Evolutionary conservation across 2,888 invertebrate species (phyloP).

Genomic region (Eristalinus aeneus): DNA sequence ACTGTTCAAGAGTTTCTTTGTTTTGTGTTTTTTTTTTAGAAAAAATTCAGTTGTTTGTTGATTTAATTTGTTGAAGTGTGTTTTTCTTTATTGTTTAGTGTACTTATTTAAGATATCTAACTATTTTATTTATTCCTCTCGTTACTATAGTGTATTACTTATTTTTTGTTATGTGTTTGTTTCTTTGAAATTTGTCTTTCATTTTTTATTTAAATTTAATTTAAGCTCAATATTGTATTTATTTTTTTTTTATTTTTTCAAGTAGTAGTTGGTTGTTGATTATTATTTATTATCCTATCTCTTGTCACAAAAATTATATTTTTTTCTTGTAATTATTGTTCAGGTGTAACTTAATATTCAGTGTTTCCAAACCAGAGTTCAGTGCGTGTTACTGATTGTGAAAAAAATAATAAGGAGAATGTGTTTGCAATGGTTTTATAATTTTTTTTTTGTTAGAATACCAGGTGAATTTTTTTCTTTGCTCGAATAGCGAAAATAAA

Average conservation of each 20-base stretch:
- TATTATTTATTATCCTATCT: slow-evolving; percentile 22
- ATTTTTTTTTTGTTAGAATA: slow-evolving; percentile 72
- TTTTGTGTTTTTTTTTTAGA: not conserved
- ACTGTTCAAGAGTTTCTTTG: slow-evolving; percentile 20
- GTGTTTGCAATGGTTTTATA: slow-evolving; percentile 14
- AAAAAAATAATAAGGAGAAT: not conserved
- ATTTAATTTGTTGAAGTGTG: slow-evolving; percentile 28
- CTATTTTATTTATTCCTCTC: slow-evolving; percentile 27
- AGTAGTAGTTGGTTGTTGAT: slow-evolving; percentile 50
- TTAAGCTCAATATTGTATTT: slow-evolving; percentile 63
- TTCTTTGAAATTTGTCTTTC: slow-evolving; percentile 20
- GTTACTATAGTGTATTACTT: slow-evolving; percentile 42
- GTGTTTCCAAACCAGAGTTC: not conserved
- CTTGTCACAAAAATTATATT: not conserved
- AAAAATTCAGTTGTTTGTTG: slow-evolving; percentile 20
- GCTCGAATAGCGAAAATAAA: slow-evolving; percentile 27
- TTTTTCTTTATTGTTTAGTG: slow-evolving; percentile 52
- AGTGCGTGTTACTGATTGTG: slow-evolving; percentile 26
- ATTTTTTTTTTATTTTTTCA: not conserved
- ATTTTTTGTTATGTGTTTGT: slow-evolving; percentile 23
- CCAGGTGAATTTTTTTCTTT: slow-evolving; percentile 68
- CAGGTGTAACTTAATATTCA: slow-evolving; percentile 15
- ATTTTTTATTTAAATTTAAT: slow-evolving; percentile 37
- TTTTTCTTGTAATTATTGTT: slow-evolving; percentile 24
- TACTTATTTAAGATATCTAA: slow-evolving; percentile 49